These are phyloP conservation scores for Pteromalus puparum DNA, from an alignment of 1,140 invertebrate species.

Conservation along the genomic window DNA sequence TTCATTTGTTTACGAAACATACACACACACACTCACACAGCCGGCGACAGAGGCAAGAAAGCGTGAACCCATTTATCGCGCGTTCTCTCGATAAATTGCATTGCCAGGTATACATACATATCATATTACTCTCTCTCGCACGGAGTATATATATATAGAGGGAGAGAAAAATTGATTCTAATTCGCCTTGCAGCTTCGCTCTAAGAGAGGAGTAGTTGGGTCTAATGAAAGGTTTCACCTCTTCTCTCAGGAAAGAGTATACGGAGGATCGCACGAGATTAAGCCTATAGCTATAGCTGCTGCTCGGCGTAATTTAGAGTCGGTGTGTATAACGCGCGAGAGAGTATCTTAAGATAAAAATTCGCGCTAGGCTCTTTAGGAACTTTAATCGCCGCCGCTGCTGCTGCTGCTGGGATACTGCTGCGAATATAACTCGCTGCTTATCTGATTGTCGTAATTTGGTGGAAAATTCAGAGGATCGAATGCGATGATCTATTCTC, in stretches of 20 bases:
- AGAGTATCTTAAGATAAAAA: conserved; percentile 24
- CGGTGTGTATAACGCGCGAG: neutral
- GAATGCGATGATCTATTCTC: neutral
- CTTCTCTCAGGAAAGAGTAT: neutral
- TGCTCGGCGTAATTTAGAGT: neutral
- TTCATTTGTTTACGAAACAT: conserved; percentile 11
- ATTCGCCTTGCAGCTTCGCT: conserved; percentile 27
- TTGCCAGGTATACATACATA: neutral
- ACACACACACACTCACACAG: too few relatives aligned
- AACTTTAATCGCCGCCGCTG: conserved; percentile 23
- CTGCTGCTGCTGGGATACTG: neutral
- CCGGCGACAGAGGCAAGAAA: conserved; percentile 23
- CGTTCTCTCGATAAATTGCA: too few relatives aligned
- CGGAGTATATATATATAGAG: neutral
- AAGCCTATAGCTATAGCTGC: neutral
- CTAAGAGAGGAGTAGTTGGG: neutral
- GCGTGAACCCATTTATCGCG: conserved; percentile 20
- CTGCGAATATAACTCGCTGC: neutral
- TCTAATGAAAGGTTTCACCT: conserved; percentile 44
- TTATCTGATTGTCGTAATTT: conserved; percentile 41
- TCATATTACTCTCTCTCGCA: neutral
- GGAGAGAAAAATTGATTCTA: conserved; percentile 35
- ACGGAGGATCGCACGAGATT: neutral
- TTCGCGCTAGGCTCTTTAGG: neutral
- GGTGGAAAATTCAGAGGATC: neutral